phyloP scores from a whole-genome alignment of 1,140 invertebrate genomes.

The Drosophila lacteicornis region DNA sequence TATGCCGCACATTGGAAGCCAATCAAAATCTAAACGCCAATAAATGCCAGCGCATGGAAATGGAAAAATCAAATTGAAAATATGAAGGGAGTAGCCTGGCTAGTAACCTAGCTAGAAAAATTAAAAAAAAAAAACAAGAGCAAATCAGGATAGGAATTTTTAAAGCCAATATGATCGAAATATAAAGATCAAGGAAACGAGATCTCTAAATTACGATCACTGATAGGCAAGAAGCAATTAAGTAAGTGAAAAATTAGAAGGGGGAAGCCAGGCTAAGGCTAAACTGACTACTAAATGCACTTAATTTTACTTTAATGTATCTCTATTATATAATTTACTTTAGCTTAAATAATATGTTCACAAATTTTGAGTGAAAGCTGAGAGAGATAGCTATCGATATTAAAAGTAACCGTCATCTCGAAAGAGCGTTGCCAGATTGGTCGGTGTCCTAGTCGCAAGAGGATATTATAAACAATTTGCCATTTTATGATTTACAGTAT shows the following conservation, averaged over 20 bases:
- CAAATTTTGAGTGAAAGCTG: background rate
- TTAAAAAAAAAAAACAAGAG: slow-evolving; percentile 11
- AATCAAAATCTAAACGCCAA: slow-evolving; percentile 78
- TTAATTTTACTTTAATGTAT: background rate
- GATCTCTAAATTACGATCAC: slow-evolving; percentile 13
- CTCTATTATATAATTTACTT: background rate
- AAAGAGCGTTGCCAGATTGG: no score
- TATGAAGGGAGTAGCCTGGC: slow-evolving; percentile 24
- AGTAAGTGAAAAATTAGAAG: slow-evolving; percentile 18
- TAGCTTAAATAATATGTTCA: background rate
- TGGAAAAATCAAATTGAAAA: slow-evolving; percentile 69
- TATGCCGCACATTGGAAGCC: slow-evolving; percentile 53
- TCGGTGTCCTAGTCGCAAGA: no score
- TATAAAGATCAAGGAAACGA: slow-evolving; percentile 2
- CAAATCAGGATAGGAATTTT: slow-evolving; percentile 9
- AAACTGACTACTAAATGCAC: slow-evolving; percentile 11
- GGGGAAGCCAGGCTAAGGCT: background rate
- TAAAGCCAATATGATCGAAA: slow-evolving; percentile 1
- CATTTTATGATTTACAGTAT: background rate
- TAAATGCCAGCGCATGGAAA: slow-evolving; percentile 59
- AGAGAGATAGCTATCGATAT: background rate
- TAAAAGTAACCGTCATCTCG: background rate
- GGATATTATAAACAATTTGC: no score
- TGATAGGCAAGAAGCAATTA: slow-evolving; percentile 36
- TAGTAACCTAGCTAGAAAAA: slow-evolving; percentile 6